Evolutionary conservation across 2,888 invertebrate genomes (phyloP), one percentile per base, ranked within the genome.

Genomic region (Meliscaeva auricollis): DNA sequence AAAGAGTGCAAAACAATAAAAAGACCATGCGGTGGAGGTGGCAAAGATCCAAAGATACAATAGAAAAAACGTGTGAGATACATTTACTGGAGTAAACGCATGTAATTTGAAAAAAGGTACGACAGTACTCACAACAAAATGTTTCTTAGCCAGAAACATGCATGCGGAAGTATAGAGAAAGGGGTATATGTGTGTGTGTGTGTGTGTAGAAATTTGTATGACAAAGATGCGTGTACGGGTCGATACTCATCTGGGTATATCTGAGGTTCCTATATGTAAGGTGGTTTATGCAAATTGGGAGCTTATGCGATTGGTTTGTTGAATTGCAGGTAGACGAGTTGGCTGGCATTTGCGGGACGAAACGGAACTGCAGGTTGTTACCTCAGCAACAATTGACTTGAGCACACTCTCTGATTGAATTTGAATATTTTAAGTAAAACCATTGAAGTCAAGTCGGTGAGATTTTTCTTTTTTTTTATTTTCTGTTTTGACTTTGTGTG

Each of bases 161-260:
- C 46, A 32, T 46, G 46, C 64, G 64, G 64, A 62, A 50, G 58
- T 64, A 22, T 15, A 20, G 17, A 20, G 41, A 11, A 17, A 3
- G 13, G 41, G n/a, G n/a, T n/a, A n/a, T n/a, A n/a, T n/a, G n/a
- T n/a, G n/a, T n/a, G 11, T 22, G 26, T 3, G 11, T 26, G 15
- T 52, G n/a, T 20, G 15, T n/a, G 50, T 22, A 50, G 48, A 48
- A 75, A 84, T 84, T 84, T 84, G 84, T 84, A 84, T 84, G 75
- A 68, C 84, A 72, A 75, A 76, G 80, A 70, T 80, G 83, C 68
- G 44, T 56, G 22, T 20, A 9, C 17, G 9, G 26, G n/a, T 13
- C 22, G 58, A 44, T 32, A 35, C 15, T 64, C 38, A 22, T 26
- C 20, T 56, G 32, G 56, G 54, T 1, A 20, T 13, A 72, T 70